Conservation (phyloP, 2,113 vertebrate species). For the Polypterus senegalus region DNA sequence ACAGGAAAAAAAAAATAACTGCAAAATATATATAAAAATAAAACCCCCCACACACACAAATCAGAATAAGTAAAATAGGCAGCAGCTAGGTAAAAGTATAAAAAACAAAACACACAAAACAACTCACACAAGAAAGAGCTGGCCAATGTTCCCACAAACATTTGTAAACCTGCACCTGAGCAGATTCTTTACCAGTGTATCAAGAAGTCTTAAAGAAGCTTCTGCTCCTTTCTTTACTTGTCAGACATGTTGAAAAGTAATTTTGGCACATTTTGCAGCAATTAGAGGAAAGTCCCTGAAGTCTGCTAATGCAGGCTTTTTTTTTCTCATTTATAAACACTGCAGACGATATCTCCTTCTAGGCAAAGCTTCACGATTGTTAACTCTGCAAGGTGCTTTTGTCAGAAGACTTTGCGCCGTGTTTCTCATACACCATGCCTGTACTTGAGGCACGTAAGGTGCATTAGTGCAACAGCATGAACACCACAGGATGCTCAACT, state of each 20-base stretch:
- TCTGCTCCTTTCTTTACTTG: too few relatives aligned
- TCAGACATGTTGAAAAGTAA: background rate
- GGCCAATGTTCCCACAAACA: background rate
- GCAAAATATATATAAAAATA: too few relatives aligned
- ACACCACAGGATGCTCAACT: conserved; percentile 38
- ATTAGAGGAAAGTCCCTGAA: conserved; percentile 25
- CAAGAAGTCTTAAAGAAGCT: conserved; percentile 5
- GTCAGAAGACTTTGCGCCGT: conserved; percentile 10
- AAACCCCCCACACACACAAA: too few relatives aligned
- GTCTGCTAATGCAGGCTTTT: conserved; percentile 9
- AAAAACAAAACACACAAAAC: too few relatives aligned
- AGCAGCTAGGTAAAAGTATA: too few relatives aligned
- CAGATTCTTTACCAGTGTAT: conserved; percentile 4
- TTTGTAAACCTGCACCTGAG: conserved; percentile 1
- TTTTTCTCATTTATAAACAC: too few relatives aligned
- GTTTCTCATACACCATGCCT: conserved; percentile 28
- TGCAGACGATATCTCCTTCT: too few relatives aligned
- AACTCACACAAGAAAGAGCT: too few relatives aligned
- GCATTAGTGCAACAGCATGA: conserved; percentile 41
- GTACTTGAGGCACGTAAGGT: conserved; percentile 42
- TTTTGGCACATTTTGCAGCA: conserved; percentile 41
- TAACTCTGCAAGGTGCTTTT: conserved; percentile 43
- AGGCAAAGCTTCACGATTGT: conserved; percentile 23
- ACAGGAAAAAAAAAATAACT: too few relatives aligned
- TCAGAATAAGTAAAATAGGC: too few relatives aligned